A percentile compares a stretch with the other conserved stretches of the same genome.
phyloP scores from a whole-genome alignment of 2,797 vertebrate genomes.

The Falco concolor region DNA sequence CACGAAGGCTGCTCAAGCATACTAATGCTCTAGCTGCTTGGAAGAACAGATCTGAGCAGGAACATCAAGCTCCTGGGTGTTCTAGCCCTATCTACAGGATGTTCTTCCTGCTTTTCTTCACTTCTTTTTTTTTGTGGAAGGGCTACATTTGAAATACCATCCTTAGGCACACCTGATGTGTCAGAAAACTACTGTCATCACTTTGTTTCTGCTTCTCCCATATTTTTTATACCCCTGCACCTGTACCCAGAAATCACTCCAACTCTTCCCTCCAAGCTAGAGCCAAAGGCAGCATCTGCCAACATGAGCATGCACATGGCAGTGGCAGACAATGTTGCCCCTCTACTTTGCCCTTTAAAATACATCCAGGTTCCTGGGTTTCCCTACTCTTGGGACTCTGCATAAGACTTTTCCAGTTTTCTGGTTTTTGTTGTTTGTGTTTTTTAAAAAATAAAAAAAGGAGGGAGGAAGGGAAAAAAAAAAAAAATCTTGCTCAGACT shows the following conservation, averaged over 20 bases:
- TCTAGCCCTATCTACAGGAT: background rate
- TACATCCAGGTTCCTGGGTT: background rate
- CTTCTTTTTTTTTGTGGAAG: background rate
- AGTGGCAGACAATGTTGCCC: background rate
- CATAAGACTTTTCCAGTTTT: background rate
- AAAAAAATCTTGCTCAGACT: background rate
- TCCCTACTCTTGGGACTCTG: background rate
- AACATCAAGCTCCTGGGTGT: background rate
- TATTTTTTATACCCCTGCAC: background rate
- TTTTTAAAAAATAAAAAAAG: background rate
- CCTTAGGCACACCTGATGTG: accelerated
- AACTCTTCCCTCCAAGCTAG: background rate
- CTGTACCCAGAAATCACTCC: background rate
- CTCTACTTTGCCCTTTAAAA: background rate
- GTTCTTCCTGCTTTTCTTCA: background rate
- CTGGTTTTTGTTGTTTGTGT: background rate
- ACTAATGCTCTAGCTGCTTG: background rate
- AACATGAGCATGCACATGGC: background rate
- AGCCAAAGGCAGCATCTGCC: background rate
- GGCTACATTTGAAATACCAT: background rate
- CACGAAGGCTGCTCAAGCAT: background rate
- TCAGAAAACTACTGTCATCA: background rate
- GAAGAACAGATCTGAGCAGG: background rate
- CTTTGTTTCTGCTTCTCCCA: background rate
- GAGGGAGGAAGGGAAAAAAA: background rate